Base-by-base conservation (phyloP, 2,888 invertebrate genomes). In the Syrphus vitripennis region DNA sequence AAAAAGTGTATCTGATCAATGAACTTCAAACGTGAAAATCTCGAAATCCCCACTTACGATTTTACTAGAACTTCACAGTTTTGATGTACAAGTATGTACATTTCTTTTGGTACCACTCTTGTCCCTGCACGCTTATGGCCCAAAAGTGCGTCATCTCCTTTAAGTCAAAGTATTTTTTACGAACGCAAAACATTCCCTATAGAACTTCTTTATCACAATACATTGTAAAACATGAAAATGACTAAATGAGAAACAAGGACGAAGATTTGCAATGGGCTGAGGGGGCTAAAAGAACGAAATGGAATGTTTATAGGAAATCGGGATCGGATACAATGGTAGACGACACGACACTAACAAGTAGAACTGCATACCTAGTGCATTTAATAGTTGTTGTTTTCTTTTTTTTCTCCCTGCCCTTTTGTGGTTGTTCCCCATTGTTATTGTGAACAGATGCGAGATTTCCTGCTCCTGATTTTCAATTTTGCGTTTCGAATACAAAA, bases 401-500 rank as follows among this genome's bases (percentile, higher is more conserved):
- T 1, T 26, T 16, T n/a, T 29, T 24, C 12, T 50, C n/a, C 6
- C 1, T 31, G 24, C 29, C 29, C 42, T 16, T 57, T 45, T 34
- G 34, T 70, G 57, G 4, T 69, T 65, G 10, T 71, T 65, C 14
- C 12, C 48, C 21, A 79, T 75, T 83, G 74, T 83, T 57, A 14
- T 48, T 63, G 50, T 59, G 74, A 70, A 57, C 63, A 40, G 70
- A 75, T 63, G 83, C 70, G 70, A 75, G 26, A 75, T 75, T 83
- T 80, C 80, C 75, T 80, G 70, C 42, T 71, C 26, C 65, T 75
- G 80, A 76, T 84, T 80, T 84, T 72, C 65, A 76, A 80, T 80
- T 80, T 76, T 45, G 65, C 80, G 31, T 76, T 70, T 71, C 37
- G 50, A 70, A 84, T 53, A 53, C 3, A 34, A 42, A 57, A 74